Base-by-base conservation (phyloP, 2,113 vertebrate genomes). In the Castor canadensis region DNA sequence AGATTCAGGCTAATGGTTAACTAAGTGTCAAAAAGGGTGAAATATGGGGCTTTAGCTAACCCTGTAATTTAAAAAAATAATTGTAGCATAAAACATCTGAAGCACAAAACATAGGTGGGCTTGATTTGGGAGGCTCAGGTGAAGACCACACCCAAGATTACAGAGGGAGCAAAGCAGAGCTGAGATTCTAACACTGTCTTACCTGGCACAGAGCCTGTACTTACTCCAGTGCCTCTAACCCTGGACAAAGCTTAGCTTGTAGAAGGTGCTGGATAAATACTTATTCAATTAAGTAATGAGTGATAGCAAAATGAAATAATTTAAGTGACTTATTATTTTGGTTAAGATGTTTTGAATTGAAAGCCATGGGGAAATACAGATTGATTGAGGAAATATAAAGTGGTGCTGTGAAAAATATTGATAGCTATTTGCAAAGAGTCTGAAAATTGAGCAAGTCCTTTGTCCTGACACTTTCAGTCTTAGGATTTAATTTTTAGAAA, bases 401-500 rank as follows among this genome's bases (percentile, higher is more conserved):
- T 13, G 4, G 43, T 16, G 35, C 16, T 64, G 62, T 64, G 30
- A n/a, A n/a, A n/a, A n/a, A 64, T 64, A 32, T 64, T 64, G 9
- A 30, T 11, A 64, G 28, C 62, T 64, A 64, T 32, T 28, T 28
- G n/a, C 66, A 47, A 40, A 85, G 9, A 76, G 16, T 47, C 67
- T 94, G 49, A 93, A 92, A 66, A 81, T n/a, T 17, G 10, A 22
- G 4, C 35, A 64, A 54, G 38, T 0, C 5, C 5, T 76, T 83
- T 79, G 64, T 64, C 49, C 71, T 20, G 52, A 40, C 35, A 69
- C 8, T 64, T 82, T 13, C 19, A 58, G 15, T 67, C 71, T 52
- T 32, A 87, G 45, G 58, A 84, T 54, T 88, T 88, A 84, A 93
- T 76, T 28, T 66, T 49, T 81, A 82, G 79, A 72, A 77, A 80